Evolutionary conservation across 37 sponge, comb jelly and placozoan species (phyloP).

Genomic region (Oscarella lobularis): DNA sequence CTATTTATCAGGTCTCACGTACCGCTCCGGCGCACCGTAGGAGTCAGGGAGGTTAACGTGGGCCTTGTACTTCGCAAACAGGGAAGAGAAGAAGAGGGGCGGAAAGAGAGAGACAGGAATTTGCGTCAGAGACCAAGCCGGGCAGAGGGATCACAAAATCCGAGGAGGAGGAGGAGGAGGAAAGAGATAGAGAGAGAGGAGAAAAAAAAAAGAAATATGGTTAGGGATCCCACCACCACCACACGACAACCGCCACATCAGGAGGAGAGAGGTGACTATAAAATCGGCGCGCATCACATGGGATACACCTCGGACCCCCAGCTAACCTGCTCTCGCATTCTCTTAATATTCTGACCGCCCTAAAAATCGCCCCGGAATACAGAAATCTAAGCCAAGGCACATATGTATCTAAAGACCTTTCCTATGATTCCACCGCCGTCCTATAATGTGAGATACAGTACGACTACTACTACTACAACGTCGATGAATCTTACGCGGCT

Average conservation of each 20-base stretch:
- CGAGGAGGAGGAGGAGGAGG: background rate
- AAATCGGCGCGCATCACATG: too few species aligned
- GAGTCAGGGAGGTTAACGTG: slow-evolving; percentile 69
- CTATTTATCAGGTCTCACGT: slow-evolving; percentile 33
- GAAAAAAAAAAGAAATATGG: too few species aligned
- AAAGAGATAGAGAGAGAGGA: background rate
- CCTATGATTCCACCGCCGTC: slow-evolving; percentile 2
- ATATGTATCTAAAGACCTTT: too few species aligned
- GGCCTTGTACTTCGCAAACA: slow-evolving; percentile 49
- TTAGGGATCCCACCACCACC: too few species aligned
- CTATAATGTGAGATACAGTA: background rate
- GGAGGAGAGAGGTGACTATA: too few species aligned
- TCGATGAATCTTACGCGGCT: background rate
- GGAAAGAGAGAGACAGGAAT: background rate
- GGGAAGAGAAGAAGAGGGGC: background rate
- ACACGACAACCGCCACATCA: too few species aligned
- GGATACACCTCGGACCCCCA: too few species aligned
- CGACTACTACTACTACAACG: too few species aligned
- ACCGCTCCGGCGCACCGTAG: slow-evolving; percentile 77
- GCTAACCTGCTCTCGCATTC: background rate
- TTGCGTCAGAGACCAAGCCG: background rate
- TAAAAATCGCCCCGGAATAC: background rate
- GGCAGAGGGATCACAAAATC: too few species aligned
- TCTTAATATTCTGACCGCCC: background rate
- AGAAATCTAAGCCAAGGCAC: background rate